These are phyloP conservation scores for Mayetiola destructor DNA, from an alignment of 2,888 invertebrate genomes.

Conservation along the genomic window DNA sequence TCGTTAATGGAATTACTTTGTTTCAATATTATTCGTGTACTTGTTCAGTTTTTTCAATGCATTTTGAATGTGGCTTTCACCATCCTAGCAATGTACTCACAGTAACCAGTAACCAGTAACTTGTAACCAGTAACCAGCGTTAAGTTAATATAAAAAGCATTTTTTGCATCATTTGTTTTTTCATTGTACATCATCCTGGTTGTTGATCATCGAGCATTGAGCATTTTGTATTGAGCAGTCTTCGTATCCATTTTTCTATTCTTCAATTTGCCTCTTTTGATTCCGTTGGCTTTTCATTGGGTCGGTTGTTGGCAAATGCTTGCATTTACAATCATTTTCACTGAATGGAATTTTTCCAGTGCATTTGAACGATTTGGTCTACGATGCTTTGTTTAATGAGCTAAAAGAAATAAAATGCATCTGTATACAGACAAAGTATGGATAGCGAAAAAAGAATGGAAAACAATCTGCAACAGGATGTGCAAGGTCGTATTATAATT, in stretches of 20 bases:
- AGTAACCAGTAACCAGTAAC: no score
- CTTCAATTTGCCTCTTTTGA: no score
- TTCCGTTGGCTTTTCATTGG: no score
- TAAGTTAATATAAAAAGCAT: no score
- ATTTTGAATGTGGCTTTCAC: not conserved
- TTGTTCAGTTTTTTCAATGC: not conserved
- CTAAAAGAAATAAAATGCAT: not conserved
- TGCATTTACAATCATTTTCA: not conserved
- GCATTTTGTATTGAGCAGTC: no score
- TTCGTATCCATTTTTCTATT: no score
- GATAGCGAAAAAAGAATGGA: not conserved
- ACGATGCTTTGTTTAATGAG: not conserved
- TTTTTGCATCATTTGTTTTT: not conserved
- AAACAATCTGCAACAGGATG: slow-evolving; percentile 12
- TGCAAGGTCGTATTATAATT: slow-evolving; percentile 11
- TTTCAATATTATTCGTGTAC: no score
- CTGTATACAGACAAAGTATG: not conserved
- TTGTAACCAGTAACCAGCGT: no score
- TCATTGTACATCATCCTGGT: no score
- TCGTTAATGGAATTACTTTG: no score
- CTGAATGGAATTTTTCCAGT: not conserved
- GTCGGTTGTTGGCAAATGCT: slow-evolving; percentile 10
- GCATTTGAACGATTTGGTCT: not conserved
- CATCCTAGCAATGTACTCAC: no score
- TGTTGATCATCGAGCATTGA: no score